Conservation (phyloP, 2,797 vertebrate species). For the Hydrophis major region DNA sequence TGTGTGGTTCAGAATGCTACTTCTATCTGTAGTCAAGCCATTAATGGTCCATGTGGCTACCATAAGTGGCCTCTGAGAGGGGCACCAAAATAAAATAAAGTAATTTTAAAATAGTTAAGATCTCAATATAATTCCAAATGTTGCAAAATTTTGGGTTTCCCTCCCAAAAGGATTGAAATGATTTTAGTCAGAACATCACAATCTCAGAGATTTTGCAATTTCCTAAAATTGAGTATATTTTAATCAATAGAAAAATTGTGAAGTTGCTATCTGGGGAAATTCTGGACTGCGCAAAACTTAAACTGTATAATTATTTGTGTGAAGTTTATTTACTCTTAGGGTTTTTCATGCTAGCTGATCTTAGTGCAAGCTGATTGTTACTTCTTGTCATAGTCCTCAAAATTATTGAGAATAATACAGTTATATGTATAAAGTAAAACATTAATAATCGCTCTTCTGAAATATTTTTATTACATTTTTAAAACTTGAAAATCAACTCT, state of each 20-base stretch:
- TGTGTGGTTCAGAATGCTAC: not conserved
- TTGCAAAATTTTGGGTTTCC: not conserved
- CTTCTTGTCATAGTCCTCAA: not conserved
- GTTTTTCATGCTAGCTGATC: not conserved
- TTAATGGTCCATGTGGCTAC: not conserved
- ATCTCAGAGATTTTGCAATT: not conserved
- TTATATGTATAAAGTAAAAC: not conserved
- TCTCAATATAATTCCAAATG: not conserved
- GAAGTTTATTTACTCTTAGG: not conserved
- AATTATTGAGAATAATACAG: not conserved
- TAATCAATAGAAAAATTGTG: not conserved
- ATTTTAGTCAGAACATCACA: not conserved
- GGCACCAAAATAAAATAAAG: not conserved
- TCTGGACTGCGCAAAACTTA: not conserved
- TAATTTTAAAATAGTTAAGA: not conserved
- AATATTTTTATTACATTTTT: not conserved
- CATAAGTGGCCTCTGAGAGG: not conserved
- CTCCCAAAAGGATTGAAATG: not conserved
- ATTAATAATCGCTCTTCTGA: not conserved
- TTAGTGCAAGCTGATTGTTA: not conserved
- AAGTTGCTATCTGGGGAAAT: not conserved
- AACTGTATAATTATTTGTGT: not conserved
- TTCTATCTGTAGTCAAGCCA: not conserved
- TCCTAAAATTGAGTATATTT: not conserved
- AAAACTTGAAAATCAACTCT: not conserved